A percentile compares a stretch with the other conserved stretches of the same genome.
Conservation (phyloP, 2,888 invertebrate genomes). For the Temnothorax ravouxi region DNA sequence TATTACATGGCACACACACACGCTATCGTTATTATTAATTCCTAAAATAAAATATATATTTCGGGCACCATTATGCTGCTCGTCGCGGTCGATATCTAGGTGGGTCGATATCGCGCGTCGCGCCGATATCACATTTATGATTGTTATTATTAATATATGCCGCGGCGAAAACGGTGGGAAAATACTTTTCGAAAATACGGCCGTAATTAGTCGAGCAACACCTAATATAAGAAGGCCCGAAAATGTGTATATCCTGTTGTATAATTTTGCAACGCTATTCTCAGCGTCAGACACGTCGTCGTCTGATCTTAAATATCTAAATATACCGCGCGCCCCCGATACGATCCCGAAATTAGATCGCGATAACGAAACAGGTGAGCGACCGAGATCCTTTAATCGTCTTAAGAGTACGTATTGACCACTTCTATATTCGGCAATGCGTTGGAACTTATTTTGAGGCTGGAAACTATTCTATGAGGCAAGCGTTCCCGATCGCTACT, state of each 20-base stretch:
- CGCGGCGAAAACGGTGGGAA: slow-evolving; percentile 27
- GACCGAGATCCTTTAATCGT: slow-evolving; percentile 28
- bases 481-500: slow-evolving; percentile 41
- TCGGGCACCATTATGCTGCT: slow-evolving; percentile 57
- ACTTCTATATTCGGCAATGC: slow-evolving; percentile 27
- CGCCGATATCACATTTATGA: slow-evolving; percentile 56
- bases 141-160: slow-evolving; percentile 56
- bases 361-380: slow-evolving; percentile 28
- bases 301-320: neutral
- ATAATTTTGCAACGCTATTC: neutral
- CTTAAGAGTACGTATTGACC: slow-evolving; percentile 28
- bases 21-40: neutral
- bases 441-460: neutral
- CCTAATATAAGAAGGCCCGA: neutral
- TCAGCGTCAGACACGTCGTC: neutral
- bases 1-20: neutral
- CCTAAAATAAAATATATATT: slow-evolving; percentile 58
- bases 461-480: slow-evolving; percentile 18
- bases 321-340: neutral
- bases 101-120: slow-evolving; percentile 24
- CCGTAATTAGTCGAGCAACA: neutral
- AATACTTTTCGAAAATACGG: slow-evolving; percentile 8
- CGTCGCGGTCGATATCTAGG: slow-evolving; percentile 60
- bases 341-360: slow-evolving; percentile 20
- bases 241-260: neutral